Conservation (phyloP, 2,888 invertebrate species). For the Lamellibrachia columna region DNA sequence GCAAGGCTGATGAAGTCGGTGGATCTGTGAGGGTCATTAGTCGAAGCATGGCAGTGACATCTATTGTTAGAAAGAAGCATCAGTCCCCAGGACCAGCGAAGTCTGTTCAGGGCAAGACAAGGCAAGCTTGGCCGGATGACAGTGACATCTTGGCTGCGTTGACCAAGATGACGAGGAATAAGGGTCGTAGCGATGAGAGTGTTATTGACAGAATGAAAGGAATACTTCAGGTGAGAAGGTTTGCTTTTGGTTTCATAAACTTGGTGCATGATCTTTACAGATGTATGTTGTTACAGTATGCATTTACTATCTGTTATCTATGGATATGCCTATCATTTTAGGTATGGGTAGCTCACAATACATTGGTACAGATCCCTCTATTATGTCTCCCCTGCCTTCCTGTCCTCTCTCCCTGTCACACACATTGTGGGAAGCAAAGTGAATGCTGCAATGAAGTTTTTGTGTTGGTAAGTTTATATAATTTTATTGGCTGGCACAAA, state of each 20-base stretch:
- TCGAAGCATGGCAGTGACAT: constrained; percentile 18
- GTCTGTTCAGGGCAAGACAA: not conserved
- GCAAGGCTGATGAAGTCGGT: constrained; percentile 44
- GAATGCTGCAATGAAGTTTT: too few species aligned
- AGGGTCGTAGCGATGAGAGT: not conserved
- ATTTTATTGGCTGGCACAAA: too few species aligned
- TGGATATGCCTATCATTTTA: too few species aligned
- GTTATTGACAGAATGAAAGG: constrained; percentile 30
- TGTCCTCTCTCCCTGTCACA: too few species aligned
- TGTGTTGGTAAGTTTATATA: too few species aligned
- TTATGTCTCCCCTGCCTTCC: too few species aligned
- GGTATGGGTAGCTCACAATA: too few species aligned
- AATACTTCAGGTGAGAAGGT: constrained; percentile 31
- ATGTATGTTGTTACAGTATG: not conserved
- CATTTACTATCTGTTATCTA: not conserved
- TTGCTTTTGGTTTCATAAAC: not conserved
- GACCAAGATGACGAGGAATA: not conserved
- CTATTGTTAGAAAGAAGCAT: not conserved
- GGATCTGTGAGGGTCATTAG: constrained; percentile 38
- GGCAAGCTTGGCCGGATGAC: not conserved
- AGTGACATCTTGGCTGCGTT: not conserved
- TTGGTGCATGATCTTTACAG: not conserved
- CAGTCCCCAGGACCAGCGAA: not conserved
- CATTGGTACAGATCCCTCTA: too few species aligned
- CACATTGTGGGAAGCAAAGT: too few species aligned